Percentiles rank a stretch among this genome's conserved stretches.
These are phyloP conservation scores for Pica pica DNA, from an alignment of 2,113 vertebrate genomes.

Conservation along the genomic window DNA sequence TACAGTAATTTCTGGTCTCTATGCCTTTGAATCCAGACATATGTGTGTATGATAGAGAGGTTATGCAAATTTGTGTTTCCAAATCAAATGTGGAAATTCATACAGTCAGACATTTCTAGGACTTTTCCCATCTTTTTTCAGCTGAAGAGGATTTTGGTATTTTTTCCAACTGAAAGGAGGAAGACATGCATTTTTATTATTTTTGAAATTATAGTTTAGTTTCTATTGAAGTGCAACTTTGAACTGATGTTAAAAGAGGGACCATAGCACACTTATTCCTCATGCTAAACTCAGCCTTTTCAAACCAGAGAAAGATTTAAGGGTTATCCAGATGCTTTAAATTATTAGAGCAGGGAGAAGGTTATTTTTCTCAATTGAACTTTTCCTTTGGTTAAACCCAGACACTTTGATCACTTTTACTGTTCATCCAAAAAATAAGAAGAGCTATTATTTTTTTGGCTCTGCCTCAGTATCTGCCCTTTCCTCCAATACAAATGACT, in stretches of 20 bases:
- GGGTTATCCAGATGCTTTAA: neutral
- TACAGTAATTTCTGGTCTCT: neutral
- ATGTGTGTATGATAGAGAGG: neutral
- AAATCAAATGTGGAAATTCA: neutral
- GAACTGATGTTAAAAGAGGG: neutral
- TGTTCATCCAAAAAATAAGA: neutral
- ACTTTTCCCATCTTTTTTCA: accelerated
- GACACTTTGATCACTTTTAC: neutral
- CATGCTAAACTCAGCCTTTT: neutral
- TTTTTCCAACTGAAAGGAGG: neutral
- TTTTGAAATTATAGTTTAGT: neutral
- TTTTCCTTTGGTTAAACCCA: neutral
- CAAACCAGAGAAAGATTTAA: neutral
- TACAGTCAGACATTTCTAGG: neutral
- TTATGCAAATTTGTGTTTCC: neutral
- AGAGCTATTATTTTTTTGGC: neutral
- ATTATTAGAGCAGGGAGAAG: neutral
- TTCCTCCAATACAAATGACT: neutral
- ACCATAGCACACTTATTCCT: neutral
- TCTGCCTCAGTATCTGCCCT: neutral
- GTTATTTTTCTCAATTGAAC: neutral
- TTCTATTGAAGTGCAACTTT: neutral
- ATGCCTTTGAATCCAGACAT: neutral
- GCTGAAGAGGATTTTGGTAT: neutral
- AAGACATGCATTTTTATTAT: neutral